Evolutionary conservation across 2,888 invertebrate genomes (phyloP), one percentile per base, ranked within the genome.

Genomic region (Copidosoma aretas): DNA sequence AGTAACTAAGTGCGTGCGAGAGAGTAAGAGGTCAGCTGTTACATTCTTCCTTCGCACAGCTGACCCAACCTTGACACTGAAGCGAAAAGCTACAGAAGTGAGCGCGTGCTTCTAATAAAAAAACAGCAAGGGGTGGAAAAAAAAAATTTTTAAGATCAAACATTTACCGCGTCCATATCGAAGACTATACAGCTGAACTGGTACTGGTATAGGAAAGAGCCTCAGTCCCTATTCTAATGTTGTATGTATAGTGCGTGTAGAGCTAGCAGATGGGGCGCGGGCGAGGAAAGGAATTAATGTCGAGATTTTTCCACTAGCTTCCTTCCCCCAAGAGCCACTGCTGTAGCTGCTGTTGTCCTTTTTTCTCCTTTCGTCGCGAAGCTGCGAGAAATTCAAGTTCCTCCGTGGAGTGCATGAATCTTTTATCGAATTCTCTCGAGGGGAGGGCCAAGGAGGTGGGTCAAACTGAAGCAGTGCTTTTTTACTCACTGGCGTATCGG

Each of bases 61-160:
- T 75, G 77, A 77, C 75, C 75, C 73, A 77, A 79, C 79, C 79
- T 80, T 79, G 79, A 79, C 79, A 79, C 76, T 79, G 79, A 76
- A 53, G 71, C 70, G 72, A 73, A 70, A 15, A n/a, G 17, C 39
- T 14, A 10, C 14, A 15, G 22, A 56, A 56, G 17, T 14, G 14
- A 56, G 56, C 56, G 21, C n/a, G 39, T 58, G 19, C 41, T 54
- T 1, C 17, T 54, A 22, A 22, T 54, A 17, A 21, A 21, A 22
- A 49, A 19, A 49, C 43, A 59, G 22, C 46, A 43, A 39, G 41
- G 17, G 39, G 3, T 1, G 10, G 21, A 43, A 39, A 19, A 14
- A 22, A 17, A 32, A 25, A 43, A 39, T n/a, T 10, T 17, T 17
- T 25, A 10, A 49, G 49, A 49, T 5, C 3, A 49, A n/a, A 3